phyloP scores from a whole-genome alignment of 2,797 vertebrate species.

The Vespertilio murinus region DNA sequence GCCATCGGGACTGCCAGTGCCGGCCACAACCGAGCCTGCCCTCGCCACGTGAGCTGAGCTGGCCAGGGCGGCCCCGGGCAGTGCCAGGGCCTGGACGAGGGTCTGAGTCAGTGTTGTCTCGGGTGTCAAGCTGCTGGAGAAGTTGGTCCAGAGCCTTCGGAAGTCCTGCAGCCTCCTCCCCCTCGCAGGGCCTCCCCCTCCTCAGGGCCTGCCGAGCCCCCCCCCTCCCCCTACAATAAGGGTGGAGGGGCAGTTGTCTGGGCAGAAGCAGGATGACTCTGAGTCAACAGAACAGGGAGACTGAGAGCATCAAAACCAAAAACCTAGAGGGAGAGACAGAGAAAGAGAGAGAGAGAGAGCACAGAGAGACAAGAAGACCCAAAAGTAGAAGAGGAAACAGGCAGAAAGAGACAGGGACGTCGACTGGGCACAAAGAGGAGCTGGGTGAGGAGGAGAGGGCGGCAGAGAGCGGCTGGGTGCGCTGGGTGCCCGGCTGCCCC shows the following conservation, averaged over 20 bases:
- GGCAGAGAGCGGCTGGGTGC: accelerated
- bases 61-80: not conserved
- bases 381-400: not conserved
- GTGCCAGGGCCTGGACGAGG: not conserved
- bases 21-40: not conserved
- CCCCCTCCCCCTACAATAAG: too few relatives aligned
- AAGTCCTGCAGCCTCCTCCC: not conserved
- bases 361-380: not conserved
- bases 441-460: accelerated
- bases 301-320: not conserved
- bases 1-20: not conserved
- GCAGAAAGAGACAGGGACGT: not conserved
- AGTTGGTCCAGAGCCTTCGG: not conserved
- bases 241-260: too few relatives aligned
- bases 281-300: not conserved
- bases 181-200: too few relatives aligned
- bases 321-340: not conserved
- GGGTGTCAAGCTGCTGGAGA: not conserved
- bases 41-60: too few relatives aligned
- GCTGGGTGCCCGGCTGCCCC: not conserved
- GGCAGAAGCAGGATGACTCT: not conserved
- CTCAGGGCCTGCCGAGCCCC: not conserved
- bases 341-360: not conserved
- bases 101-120: not conserved
- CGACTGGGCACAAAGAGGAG: not conserved